Evolutionary conservation across 2,888 invertebrate genomes (phyloP).

Genomic region (Scaeva pyrastri): DNA sequence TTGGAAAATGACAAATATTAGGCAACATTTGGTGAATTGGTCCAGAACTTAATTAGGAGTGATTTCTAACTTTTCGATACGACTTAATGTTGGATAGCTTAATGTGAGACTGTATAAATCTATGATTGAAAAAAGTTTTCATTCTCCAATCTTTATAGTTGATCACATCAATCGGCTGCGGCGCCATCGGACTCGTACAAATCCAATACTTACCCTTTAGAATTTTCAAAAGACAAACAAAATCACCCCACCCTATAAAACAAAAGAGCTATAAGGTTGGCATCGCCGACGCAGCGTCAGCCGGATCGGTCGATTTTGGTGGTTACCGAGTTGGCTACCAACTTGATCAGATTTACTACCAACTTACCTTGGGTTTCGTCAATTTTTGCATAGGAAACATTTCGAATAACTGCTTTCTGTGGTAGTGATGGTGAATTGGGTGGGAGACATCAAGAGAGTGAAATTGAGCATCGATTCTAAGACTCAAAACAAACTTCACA

Average conservation of each 20-base stretch:
- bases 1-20: too few relatives aligned
- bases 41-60: too few relatives aligned
- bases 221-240: background rate
- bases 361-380: conserved; percentile 6
- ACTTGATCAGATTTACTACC: conserved; percentile 7
- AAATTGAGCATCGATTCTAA: background rate
- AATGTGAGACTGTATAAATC: too few relatives aligned
- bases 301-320: background rate
- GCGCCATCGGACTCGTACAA: background rate
- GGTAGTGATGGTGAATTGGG: background rate
- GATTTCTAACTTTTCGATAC: too few relatives aligned
- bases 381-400: conserved; percentile 2
- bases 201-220: background rate
- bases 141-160: too few relatives aligned
- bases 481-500: background rate
- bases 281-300: background rate
- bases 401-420: background rate
- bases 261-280: background rate
- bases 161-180: too few relatives aligned
- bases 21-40: too few relatives aligned
- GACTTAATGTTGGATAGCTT: too few relatives aligned
- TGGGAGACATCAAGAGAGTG: conserved; percentile 12
- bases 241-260: background rate
- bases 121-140: too few relatives aligned
- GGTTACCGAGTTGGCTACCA: background rate